Percentiles rank a stretch among this genome's conserved stretches.
These are phyloP conservation scores for Ochotona princeps DNA, from an alignment of 2,113 vertebrate genomes.

Conservation along the genomic window DNA sequence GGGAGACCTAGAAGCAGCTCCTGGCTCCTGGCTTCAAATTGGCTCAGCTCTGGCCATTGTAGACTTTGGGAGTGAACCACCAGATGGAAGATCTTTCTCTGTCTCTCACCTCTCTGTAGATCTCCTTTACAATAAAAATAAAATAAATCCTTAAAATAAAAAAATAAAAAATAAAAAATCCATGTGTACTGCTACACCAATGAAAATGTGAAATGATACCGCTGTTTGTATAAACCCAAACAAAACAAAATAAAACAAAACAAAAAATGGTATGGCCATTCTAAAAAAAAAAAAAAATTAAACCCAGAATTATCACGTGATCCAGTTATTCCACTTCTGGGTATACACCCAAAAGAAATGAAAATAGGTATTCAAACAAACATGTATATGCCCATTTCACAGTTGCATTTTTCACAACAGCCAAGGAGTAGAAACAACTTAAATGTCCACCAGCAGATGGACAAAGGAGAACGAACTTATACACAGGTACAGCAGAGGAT, in stretches of 20 bases:
- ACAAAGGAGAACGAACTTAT: not conserved
- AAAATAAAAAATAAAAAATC: not conserved
- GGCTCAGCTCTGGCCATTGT: too few relatives aligned
- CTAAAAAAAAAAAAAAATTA: not conserved
- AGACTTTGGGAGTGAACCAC: too few relatives aligned
- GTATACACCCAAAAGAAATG: slow-evolving; percentile 22
- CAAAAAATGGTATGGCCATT: not conserved
- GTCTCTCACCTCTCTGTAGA: too few relatives aligned
- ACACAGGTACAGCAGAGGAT: not conserved
- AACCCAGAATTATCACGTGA: not conserved
- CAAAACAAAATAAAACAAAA: not conserved
- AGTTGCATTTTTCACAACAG: not conserved
- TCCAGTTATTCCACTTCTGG: not conserved
- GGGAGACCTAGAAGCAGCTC: too few relatives aligned
- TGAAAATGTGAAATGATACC: not conserved
- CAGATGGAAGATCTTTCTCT: too few relatives aligned
- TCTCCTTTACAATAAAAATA: too few relatives aligned
- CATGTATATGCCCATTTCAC: not conserved
- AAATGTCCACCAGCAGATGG: not conserved
- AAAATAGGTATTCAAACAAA: not conserved
- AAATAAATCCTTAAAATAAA: not conserved
- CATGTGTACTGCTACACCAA: not conserved
- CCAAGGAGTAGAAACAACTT: not conserved
- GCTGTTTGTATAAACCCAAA: not conserved
- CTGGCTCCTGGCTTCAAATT: too few relatives aligned